These are phyloP conservation scores for Desmodus rotundus DNA, from an alignment of 2,113 vertebrate genomes.

Conservation along the genomic window DNA sequence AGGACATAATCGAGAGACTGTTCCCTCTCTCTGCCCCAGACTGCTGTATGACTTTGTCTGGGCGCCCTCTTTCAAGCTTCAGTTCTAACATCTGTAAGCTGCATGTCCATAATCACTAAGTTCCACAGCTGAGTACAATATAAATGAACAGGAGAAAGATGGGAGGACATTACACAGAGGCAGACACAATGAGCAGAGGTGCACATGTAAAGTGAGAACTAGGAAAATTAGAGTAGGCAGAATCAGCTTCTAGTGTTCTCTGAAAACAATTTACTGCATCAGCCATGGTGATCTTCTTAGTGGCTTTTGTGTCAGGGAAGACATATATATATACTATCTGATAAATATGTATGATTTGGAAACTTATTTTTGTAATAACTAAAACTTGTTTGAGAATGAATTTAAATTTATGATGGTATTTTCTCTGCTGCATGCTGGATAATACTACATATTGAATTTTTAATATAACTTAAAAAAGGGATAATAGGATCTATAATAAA, in stretches of 20 bases:
- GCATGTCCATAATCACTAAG: neutral
- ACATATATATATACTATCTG: neutral
- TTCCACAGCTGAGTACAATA: neutral
- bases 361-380: constrained; percentile 15
- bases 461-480: constrained; percentile 14
- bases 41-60: neutral
- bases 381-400: constrained; percentile 26
- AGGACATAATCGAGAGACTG: neutral
- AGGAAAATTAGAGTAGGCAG: neutral
- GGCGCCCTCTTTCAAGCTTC: neutral
- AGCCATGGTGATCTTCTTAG: neutral
- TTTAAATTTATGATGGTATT: neutral
- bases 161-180: neutral
- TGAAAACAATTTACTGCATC: neutral
- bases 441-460: neutral
- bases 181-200: neutral
- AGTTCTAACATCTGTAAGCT: neutral
- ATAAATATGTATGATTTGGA: neutral
- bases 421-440: neutral
- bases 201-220: neutral
- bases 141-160: neutral
- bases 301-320: neutral
- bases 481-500: constrained; percentile 24
- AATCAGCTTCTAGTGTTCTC: neutral
- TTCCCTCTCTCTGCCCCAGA: neutral